Conservation (phyloP, 2,797 vertebrate genomes). For the Prunella strophiata region DNA sequence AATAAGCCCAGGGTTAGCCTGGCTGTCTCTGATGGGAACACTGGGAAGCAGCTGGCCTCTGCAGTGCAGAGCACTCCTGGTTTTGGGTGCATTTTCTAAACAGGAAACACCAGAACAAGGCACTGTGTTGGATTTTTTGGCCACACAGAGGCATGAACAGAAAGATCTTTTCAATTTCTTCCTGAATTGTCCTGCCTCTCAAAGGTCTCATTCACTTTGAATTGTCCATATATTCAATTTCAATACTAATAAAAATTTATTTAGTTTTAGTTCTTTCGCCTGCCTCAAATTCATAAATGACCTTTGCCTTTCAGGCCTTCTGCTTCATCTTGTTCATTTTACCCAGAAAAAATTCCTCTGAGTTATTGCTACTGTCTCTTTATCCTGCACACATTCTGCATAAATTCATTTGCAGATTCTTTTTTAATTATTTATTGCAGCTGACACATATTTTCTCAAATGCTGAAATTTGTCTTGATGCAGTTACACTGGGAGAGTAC, state of each 20-base stretch:
- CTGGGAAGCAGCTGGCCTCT: neutral
- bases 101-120: neutral
- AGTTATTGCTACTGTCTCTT: neutral
- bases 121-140: neutral
- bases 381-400: neutral
- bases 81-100: neutral
- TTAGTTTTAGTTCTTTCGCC: neutral
- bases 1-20: neutral
- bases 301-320: neutral
- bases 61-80: fast-evolving
- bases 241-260: neutral
- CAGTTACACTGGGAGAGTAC: neutral
- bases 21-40: neutral
- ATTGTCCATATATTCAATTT: neutral
- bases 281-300: neutral
- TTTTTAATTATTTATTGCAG: neutral
- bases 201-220: fast-evolving
- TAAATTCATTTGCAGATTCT: neutral
- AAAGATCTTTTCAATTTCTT: neutral
- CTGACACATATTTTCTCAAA: neutral
- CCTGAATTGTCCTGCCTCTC: neutral
- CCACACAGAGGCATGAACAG: neutral
- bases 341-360: neutral
- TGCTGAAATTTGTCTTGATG: neutral
- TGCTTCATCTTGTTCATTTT: neutral